These are phyloP conservation scores for Pseudococcus viburni DNA, from an alignment of 2,888 invertebrate genomes.

Conservation along the genomic window DNA sequence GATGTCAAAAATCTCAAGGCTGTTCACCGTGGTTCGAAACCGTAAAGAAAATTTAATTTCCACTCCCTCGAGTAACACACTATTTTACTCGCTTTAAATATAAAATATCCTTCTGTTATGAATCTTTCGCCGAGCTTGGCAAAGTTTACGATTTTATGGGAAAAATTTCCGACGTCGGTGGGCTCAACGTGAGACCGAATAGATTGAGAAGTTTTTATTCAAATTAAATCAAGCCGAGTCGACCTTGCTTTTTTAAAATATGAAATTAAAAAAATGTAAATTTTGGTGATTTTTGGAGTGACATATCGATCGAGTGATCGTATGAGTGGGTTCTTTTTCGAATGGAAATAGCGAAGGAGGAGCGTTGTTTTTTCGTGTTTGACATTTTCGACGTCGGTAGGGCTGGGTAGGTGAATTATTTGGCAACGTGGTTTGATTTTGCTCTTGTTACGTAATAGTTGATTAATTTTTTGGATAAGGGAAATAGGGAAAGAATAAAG, in stretches of 20 bases:
- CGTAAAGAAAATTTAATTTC: conserved; percentile 56
- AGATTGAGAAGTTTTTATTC: not conserved
- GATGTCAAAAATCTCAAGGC: conserved; percentile 53
- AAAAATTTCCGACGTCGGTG: not conserved
- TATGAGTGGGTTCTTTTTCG: not conserved
- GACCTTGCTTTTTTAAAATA: not conserved
- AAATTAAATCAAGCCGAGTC: not conserved
- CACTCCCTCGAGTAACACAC: conserved; percentile 14
- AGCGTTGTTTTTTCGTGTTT: not conserved
- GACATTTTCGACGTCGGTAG: not conserved
- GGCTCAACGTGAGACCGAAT: not conserved
- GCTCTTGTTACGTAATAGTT: not conserved
- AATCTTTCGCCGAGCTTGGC: not conserved
- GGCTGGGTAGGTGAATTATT: not conserved
- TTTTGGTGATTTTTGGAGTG: not conserved
- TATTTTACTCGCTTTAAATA: conserved; percentile 48
- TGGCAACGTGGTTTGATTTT: not conserved
- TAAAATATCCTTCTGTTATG: conserved; percentile 37
- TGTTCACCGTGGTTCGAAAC: not conserved
- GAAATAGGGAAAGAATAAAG: not conserved
- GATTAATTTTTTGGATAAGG: not conserved
- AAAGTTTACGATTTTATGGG: not conserved
- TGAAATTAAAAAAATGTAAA: not conserved
- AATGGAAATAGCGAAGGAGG: not conserved
- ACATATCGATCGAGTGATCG: not conserved